A percentile compares a stretch with the other conserved stretches of the same genome.
phyloP scores from a whole-genome alignment of 2,797 vertebrate species.

The Silurus lanzhouensis region DNA sequence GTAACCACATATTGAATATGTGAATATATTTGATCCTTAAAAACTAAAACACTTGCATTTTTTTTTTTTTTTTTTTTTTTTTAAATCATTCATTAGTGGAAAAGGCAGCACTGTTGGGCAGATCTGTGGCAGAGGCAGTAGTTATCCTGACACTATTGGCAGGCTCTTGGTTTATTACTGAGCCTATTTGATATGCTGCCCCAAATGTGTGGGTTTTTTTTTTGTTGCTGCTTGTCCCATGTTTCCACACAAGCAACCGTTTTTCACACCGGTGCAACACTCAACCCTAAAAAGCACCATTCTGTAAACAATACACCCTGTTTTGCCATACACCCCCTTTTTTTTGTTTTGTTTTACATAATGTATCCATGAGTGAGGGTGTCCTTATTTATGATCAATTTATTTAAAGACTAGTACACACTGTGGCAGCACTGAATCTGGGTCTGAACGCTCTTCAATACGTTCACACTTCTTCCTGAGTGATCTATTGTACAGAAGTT shows the following conservation, averaged over 20 bases:
- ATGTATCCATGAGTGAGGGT: not conserved
- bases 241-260: slow-evolving; percentile 18
- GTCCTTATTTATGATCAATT: not conserved
- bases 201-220: slow-evolving; percentile 54
- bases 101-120: not conserved
- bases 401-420: not conserved
- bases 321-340: not conserved
- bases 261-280: not conserved
- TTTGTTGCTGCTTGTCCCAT: slow-evolving; percentile 43
- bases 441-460: not conserved
- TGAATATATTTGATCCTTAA: no score
- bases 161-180: slow-evolving; percentile 39
- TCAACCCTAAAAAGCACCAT: slow-evolving; percentile 28
- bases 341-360: not conserved
- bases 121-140: not conserved
- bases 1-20: not conserved
- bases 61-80: no score
- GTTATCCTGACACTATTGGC: slow-evolving; percentile 4
- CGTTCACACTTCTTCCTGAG: not conserved
- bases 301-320: not conserved
- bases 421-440: not conserved
- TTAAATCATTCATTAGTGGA: no score
- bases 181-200: slow-evolving; percentile 58
- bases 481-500: not conserved
- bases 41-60: no score